These are phyloP conservation scores for Gambelia wislizenii DNA, from an alignment of 2,797 vertebrate species.

Conservation along the genomic window DNA sequence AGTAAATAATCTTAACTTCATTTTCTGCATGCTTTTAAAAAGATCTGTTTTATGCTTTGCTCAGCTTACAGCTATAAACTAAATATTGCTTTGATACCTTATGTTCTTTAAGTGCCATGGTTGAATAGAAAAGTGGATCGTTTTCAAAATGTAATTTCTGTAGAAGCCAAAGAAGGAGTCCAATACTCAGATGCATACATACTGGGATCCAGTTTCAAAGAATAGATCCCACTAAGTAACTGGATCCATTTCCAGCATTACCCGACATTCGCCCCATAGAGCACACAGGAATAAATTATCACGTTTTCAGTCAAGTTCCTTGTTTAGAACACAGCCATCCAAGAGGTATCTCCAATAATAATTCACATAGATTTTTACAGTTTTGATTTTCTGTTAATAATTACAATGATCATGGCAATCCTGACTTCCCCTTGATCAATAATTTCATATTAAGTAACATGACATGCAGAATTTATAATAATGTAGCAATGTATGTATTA, in stretches of 20 bases:
- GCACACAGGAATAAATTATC: neutral
- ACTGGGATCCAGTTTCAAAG: neutral
- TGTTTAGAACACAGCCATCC: neutral
- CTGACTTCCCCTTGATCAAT: neutral
- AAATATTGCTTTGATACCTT: too few species aligned
- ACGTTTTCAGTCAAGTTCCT: neutral
- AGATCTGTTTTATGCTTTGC: neutral
- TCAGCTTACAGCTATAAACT: neutral
- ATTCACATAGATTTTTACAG: neutral
- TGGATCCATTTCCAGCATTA: neutral
- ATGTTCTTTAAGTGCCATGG: neutral
- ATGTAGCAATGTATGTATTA: constrained; percentile 5
- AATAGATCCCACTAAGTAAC: neutral
- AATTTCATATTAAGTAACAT: neutral
- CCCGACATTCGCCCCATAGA: neutral
- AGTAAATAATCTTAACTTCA: neutral
- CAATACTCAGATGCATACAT: neutral
- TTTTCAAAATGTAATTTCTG: neutral
- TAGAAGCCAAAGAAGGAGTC: neutral
- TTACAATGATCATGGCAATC: neutral
- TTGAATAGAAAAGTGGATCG: neutral
- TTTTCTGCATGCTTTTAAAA: neutral
- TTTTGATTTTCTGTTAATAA: neutral
- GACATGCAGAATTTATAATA: neutral
- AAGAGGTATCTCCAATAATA: neutral